These are phyloP conservation scores for Centropus bengalensis DNA, from an alignment of 2,113 vertebrate genomes.

Conservation along the genomic window DNA sequence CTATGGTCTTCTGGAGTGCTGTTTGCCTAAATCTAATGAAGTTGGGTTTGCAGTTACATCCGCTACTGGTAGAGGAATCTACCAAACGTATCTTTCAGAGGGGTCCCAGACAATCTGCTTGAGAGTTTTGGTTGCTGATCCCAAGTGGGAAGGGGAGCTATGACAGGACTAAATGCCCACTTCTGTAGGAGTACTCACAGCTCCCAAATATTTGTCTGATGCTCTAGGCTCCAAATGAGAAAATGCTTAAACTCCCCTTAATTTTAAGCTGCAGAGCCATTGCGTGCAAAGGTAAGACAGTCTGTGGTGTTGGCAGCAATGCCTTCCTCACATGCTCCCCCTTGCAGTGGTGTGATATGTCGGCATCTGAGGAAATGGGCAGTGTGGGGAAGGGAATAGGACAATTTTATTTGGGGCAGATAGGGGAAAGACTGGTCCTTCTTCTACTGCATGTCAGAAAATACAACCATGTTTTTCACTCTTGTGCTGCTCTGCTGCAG, in stretches of 20 bases:
- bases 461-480: not conserved
- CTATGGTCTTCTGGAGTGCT: not conserved
- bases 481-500: not conserved
- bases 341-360: fast-evolving
- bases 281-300: not conserved
- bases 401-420: not conserved
- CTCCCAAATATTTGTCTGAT: not conserved
- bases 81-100: not conserved
- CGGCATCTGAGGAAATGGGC: not conserved
- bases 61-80: not conserved
- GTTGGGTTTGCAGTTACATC: not conserved
- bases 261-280: not conserved
- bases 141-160: not conserved
- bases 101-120: not conserved
- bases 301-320: not conserved
- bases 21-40: not conserved
- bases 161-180: fast-evolving
- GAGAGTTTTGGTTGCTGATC: not conserved
- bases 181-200: not conserved
- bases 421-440: not conserved
- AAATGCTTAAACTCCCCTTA: not conserved
- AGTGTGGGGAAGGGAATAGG: not conserved
- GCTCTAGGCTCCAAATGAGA: not conserved
- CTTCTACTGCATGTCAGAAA: not conserved
- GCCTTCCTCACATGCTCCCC: not conserved